Evolutionary conservation across 1,140 invertebrate species (phyloP).

Genomic region (Drosophila tsacasi): DNA sequence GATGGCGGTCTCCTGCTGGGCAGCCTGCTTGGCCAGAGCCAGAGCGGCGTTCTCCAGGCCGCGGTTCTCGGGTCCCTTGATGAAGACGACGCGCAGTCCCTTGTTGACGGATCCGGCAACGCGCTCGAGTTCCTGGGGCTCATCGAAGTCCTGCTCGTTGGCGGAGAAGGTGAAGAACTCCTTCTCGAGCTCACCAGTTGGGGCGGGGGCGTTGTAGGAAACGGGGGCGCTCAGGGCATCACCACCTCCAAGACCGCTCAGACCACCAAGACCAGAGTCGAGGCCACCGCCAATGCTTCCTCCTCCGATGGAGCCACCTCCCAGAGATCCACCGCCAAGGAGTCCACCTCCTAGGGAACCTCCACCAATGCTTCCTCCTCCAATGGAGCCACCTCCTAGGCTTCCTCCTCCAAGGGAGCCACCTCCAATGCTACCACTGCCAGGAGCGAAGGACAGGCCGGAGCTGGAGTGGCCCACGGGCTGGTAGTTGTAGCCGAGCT

Average conservation of each 20-base stretch:
- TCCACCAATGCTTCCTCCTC: constrained; percentile 32
- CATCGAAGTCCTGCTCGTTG: constrained; percentile 61
- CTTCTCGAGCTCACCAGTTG: constrained; percentile 56
- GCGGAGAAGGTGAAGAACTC: constrained; percentile 65
- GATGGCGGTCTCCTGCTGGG: constrained; percentile 23
- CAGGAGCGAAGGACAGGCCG: constrained; percentile 69
- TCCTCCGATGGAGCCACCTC: constrained; percentile 22
- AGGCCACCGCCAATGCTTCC: constrained; percentile 26
- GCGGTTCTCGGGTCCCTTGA: constrained; percentile 68
- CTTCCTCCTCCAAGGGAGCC: constrained; percentile 23
- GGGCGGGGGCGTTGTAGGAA: constrained; percentile 41
- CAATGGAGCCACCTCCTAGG: constrained; percentile 15
- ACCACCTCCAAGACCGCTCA: constrained; percentile 46
- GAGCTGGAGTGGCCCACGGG: constrained; percentile 66
- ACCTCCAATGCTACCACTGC: constrained; percentile 44
- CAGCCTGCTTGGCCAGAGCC: constrained; percentile 61
- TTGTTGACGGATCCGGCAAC: constrained; percentile 51
- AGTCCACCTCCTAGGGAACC: constrained; percentile 26
- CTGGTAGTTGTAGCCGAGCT: constrained; percentile 80
- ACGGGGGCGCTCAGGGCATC: constrained; percentile 34
- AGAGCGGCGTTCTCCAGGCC: constrained; percentile 70
- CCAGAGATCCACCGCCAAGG: constrained; percentile 31
- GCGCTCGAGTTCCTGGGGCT: constrained; percentile 41
- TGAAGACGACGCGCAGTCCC: constrained; percentile 65
- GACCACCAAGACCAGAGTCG: constrained; percentile 28